These are phyloP conservation scores for Silurus aristotelis DNA, from an alignment of 2,797 vertebrate genomes.

Conservation along the genomic window DNA sequence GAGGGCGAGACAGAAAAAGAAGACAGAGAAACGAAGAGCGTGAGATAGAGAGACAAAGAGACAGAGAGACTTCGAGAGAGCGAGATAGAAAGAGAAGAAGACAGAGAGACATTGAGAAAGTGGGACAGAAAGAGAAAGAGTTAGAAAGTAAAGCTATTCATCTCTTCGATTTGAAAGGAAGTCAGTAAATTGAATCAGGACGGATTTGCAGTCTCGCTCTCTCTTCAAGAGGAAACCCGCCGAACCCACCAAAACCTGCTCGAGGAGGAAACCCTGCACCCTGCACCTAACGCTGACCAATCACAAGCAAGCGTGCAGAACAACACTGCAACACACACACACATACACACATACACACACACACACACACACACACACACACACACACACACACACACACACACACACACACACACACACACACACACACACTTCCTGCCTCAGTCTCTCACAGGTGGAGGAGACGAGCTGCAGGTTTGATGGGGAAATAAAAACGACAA, in stretches of 20 bases:
- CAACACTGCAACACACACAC: neutral
- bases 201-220: neutral
- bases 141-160: neutral
- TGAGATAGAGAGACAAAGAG: too few species aligned
- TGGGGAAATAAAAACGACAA: neutral
- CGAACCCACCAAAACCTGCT: neutral
- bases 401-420: neutral
- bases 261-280: conserved; percentile 24
- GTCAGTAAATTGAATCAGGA: neutral
- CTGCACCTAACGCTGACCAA: neutral
- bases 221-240: neutral
- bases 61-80: too few species aligned
- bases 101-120: too few species aligned
- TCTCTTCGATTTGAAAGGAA: neutral
- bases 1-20: too few species aligned
- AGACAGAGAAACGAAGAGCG: too few species aligned
- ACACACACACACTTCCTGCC: neutral
- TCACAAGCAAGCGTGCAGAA: neutral
- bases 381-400: neutral
- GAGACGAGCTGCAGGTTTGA: too few species aligned
- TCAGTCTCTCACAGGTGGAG: too few species aligned
- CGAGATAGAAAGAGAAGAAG: too few species aligned
- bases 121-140: too few species aligned
- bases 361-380: neutral
- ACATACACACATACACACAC: neutral